Evolutionary conservation across 2,888 invertebrate species (phyloP).

Genomic region (Anaspis maculata): DNA sequence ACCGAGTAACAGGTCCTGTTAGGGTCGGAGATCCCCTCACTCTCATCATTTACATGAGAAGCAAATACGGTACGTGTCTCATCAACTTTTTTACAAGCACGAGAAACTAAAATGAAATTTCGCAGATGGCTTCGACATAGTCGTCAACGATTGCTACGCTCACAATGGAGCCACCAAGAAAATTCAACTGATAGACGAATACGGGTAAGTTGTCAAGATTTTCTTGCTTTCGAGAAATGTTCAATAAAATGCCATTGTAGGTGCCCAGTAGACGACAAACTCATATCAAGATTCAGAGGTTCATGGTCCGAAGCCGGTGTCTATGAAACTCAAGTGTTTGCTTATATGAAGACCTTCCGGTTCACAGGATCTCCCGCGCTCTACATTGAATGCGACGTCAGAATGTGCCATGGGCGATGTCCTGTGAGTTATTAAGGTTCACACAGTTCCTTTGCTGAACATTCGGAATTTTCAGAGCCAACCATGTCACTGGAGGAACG

Average conservation of each 20-base stretch:
- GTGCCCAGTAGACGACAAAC: conserved; percentile 87
- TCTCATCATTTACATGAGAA: conserved; percentile 87
- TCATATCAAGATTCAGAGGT: conserved; percentile 85
- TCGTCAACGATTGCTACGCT: conserved; percentile 89
- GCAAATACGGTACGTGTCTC: conserved; percentile 69
- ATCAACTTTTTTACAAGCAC: neutral
- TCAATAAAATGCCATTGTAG: conserved; percentile 36
- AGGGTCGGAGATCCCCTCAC: conserved; percentile 89
- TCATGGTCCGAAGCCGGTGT: conserved; percentile 88
- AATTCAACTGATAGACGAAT: conserved; percentile 86
- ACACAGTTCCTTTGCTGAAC: neutral
- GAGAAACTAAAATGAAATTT: neutral
- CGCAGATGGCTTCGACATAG: conserved; percentile 88
- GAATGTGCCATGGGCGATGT: conserved; percentile 93
- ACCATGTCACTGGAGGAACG: conserved; percentile 88
- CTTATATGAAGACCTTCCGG: conserved; percentile 90
- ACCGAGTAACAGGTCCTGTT: conserved; percentile 79
- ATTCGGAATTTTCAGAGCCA: conserved; percentile 57
- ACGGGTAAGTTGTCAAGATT: conserved; percentile 66
- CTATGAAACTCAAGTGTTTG: conserved; percentile 89
- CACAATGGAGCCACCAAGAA: conserved; percentile 89
- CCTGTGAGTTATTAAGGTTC: conserved; percentile 56
- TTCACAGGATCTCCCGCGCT: conserved; percentile 91
- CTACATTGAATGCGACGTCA: conserved; percentile 89
- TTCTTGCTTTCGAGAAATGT: too few relatives aligned